A percentile compares a stretch with the other conserved stretches of the same genome.
phyloP scores from a whole-genome alignment of 2,888 invertebrate species.

The Chamaedrilus cognettii region DNA sequence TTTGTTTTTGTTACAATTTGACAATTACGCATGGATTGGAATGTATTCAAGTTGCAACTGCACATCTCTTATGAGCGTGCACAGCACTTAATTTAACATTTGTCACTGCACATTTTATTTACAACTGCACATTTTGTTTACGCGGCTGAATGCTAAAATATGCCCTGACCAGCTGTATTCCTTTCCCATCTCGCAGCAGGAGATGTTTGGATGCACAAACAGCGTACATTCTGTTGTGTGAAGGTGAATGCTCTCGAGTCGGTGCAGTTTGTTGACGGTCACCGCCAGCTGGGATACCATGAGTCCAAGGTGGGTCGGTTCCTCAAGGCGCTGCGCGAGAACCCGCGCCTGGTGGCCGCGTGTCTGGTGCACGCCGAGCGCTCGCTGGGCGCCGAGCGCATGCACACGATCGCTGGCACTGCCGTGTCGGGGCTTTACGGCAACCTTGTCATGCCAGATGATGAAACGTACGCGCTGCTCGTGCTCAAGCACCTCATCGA shows the following conservation, averaged over 20 bases:
- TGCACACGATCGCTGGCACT: conserved; percentile 34
- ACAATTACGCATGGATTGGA: too few species aligned
- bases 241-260: conserved; percentile 68
- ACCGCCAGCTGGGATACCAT: conserved; percentile 80
- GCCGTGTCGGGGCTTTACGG: conserved; percentile 64
- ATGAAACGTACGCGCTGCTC: conserved; percentile 64
- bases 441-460: conserved; percentile 74
- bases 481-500: conserved; percentile 65
- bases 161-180: too few species aligned
- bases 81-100: too few species aligned
- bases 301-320: conserved; percentile 72
- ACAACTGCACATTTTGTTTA: too few species aligned
- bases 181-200: too few species aligned
- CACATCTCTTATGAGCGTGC: too few species aligned
- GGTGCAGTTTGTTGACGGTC: conserved; percentile 57
- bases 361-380: conserved; percentile 72
- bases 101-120: too few species aligned
- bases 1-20: too few species aligned
- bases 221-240: too few species aligned
- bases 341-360: conserved; percentile 72
- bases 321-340: conserved; percentile 69
- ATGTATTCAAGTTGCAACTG: too few species aligned
- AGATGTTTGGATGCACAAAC: too few species aligned
- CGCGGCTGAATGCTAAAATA: too few species aligned
- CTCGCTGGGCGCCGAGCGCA: conserved; percentile 54